A percentile compares a stretch with the other conserved stretches of the same genome.
Evolutionary conservation across 2,888 invertebrate genomes (phyloP).

Genomic region (Drosophila prostipennis): DNA sequence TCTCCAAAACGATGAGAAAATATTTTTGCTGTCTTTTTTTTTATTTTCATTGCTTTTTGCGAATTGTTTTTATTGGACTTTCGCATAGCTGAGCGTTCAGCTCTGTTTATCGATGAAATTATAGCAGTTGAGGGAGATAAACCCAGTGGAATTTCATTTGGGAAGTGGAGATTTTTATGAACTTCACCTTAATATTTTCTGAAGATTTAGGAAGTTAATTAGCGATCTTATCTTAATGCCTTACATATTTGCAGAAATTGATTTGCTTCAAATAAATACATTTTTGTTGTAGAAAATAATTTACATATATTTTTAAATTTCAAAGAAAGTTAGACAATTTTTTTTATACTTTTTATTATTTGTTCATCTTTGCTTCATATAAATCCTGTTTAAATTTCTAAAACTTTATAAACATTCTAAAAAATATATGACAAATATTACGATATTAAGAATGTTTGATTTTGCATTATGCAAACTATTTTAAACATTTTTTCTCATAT

Average conservation of each 20-base stretch:
- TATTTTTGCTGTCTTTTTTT: conserved; percentile 53
- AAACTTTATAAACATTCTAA: no score
- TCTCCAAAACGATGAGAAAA: conserved; percentile 68
- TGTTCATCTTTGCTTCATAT: no score
- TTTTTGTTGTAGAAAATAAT: no score
- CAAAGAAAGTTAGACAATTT: no score
- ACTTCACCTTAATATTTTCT: neutral
- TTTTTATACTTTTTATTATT: no score
- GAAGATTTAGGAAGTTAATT: neutral
- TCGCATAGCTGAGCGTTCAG: conserved; percentile 70
- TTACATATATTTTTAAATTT: no score
- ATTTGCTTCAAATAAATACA: no score
- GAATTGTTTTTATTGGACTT: conserved; percentile 59
- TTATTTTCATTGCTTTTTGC: conserved; percentile 27
- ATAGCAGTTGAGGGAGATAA: conserved; percentile 56
- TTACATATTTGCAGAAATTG: neutral
- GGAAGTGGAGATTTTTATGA: conserved; percentile 20
- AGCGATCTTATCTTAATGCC: neutral
- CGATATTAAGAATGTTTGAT: no score
- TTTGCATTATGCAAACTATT: no score
- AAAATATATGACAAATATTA: no score
- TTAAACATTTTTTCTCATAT: no score
- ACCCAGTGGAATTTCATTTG: conserved; percentile 39
- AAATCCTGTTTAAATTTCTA: no score
- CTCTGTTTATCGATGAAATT: conserved; percentile 72